phyloP scores from a whole-genome alignment of 2,888 invertebrate species.

The Clostera curtula region DNA sequence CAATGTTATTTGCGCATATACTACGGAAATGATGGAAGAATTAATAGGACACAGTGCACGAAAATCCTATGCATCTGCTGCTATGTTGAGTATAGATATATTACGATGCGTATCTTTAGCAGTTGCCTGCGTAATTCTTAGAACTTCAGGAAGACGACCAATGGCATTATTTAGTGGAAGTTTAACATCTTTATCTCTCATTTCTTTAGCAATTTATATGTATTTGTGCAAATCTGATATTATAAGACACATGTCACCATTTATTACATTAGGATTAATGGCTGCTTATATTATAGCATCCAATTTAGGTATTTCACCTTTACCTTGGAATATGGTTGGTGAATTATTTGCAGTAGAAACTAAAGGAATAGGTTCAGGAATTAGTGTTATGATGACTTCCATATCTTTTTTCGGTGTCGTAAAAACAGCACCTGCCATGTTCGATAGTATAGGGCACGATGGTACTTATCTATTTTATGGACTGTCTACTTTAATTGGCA shows the following conservation, averaged over 20 bases:
- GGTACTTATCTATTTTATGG: conserved; percentile 79
- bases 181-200: conserved; percentile 75
- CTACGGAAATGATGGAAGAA: conserved; percentile 77
- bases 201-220: conserved; percentile 67
- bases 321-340: conserved; percentile 85
- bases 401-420: conserved; percentile 80
- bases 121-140: conserved; percentile 75
- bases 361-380: conserved; percentile 80
- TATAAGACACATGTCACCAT: conserved; percentile 40
- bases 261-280: conserved; percentile 66
- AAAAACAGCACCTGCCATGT: conserved; percentile 78
- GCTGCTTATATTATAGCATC: conserved; percentile 75
- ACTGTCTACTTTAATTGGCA: conserved; percentile 73
- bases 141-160: conserved; percentile 76
- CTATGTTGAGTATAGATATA: conserved; percentile 79
- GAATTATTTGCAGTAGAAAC: conserved; percentile 80
- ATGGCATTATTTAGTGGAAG: conserved; percentile 78
- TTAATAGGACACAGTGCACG: conserved; percentile 69
- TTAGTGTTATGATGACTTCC: conserved; percentile 79
- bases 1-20: conserved; percentile 82
- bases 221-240: conserved; percentile 41
- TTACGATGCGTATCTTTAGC: conserved; percentile 76
- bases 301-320: conserved; percentile 75
- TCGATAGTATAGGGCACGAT: conserved; percentile 68
- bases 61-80: conserved; percentile 70